Evolutionary conservation across 2,888 invertebrate genomes (phyloP), one percentile per base, ranked within the genome.

Genomic region (Cataglyphis rosenhaueri): DNA sequence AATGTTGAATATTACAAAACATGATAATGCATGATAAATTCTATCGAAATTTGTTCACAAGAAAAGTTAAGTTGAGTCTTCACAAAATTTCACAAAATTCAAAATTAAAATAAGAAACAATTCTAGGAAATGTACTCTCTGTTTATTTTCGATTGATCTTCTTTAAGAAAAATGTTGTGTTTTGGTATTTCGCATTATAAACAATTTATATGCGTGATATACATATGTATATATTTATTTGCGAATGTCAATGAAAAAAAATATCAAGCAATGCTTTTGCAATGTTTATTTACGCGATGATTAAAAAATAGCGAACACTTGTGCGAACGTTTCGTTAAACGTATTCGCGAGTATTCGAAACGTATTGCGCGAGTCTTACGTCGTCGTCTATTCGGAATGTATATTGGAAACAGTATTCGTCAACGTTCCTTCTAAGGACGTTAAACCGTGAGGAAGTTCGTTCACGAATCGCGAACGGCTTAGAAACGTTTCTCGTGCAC

Each of bases 401-500:
- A 78, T 70, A 44, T 78, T 12, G 44, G 44, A 32, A 78, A 78
- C 71, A 59, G 71, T 78, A 78, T 78, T 78, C 78, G 78, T 79
- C 78, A 79, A 79, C 59, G 78, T 79, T 70, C 78, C 71, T 59
- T 61, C 78, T 79, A 79, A 70, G 78, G 25, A 76, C 78, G 78
- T 70, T 79, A 79, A 79, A 70, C 78, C 78, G 70, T 70, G 44
- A 35, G 71, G 44, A 78, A 79, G 71, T 70, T 70, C 78, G 71
- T 44, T 59, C 78, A 59, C 78, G 59, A 70, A 32, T 78, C 57
- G 78, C 57, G 55, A 44, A 32, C 44, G 59, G 78, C 71, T 79
- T 79, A 70, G 78, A 79, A 79, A 79, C 78, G 78, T 59, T 79
- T 78, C 78, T 59, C 68, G 68, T 57, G 78, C 70, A 78, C 78